Evolutionary conservation across 2,113 vertebrate species (phyloP).

Genomic region (Mormyrus iriodes): DNA sequence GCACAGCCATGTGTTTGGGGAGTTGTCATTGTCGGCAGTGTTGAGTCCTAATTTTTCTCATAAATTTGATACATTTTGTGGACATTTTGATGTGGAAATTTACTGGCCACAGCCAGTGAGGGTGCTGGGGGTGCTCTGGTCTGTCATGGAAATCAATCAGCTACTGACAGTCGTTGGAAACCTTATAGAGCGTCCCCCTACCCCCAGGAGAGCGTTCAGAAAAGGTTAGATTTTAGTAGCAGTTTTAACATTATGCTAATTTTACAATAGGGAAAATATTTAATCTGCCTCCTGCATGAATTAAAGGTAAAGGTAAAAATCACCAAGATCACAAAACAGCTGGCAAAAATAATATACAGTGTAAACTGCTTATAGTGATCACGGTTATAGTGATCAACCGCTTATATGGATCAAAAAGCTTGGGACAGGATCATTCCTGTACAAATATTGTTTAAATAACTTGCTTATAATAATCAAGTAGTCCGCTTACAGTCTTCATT

Average conservation of each 20-base stretch:
- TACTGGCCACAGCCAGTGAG: background rate
- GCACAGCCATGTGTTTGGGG: background rate
- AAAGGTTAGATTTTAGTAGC: conserved; percentile 43
- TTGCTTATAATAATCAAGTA: too few relatives aligned
- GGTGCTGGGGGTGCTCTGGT: background rate
- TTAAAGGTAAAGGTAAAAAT: background rate
- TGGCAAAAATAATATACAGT: background rate
- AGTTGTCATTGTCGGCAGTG: background rate
- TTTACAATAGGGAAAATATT: conserved; percentile 7
- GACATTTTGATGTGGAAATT: background rate
- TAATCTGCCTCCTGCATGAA: conserved; percentile 6
- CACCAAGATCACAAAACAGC: background rate
- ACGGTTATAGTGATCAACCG: too few relatives aligned
- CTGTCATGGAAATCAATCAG: background rate
- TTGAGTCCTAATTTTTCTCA: background rate
- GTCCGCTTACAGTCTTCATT: too few relatives aligned
- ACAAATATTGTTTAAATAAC: too few relatives aligned
- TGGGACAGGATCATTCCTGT: too few relatives aligned
- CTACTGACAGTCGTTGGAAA: conserved; percentile 9
- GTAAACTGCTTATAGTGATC: too few relatives aligned
- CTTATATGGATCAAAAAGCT: too few relatives aligned
- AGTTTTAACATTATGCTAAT: conserved; percentile 28
- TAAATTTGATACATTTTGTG: background rate
- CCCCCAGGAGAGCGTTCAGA: conserved; percentile 32
- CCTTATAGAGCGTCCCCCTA: conserved; percentile 43